These are phyloP conservation scores for Lycaena phlaeas DNA, from an alignment of 2,888 invertebrate species.

Conservation along the genomic window DNA sequence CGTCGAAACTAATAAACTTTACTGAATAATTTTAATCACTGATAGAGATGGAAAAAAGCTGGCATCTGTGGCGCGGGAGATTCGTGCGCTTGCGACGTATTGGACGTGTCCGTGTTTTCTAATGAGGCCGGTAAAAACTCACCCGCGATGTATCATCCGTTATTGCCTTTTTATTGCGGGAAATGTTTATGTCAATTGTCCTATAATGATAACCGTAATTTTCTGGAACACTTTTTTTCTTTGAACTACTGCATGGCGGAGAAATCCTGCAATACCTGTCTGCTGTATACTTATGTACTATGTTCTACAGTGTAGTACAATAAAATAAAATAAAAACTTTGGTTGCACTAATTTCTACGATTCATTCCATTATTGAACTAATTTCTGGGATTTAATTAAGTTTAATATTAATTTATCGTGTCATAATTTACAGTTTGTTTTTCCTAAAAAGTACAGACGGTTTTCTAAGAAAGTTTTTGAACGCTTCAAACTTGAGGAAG, in stretches of 20 bases:
- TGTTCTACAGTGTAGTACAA: no score
- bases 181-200: slow-evolving; percentile 19
- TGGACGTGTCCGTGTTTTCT: slow-evolving; percentile 39
- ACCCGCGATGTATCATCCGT: slow-evolving; percentile 19
- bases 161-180: slow-evolving; percentile 16
- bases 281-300: no score
- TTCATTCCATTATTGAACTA: no score
- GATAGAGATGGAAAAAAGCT: slow-evolving; percentile 56
- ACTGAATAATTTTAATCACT: slow-evolving; percentile 19
- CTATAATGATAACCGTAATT: slow-evolving; percentile 18
- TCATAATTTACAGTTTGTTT: no score
- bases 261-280: slow-evolving; percentile 3
- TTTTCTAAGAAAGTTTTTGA: no score
- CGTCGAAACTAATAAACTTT: not conserved
- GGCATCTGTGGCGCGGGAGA: slow-evolving; percentile 38
- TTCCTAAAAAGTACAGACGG: no score
- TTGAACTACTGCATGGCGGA: slow-evolving; percentile 16
- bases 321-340: no score
- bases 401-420: no score
- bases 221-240: slow-evolving; percentile 21
- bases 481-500: no score
- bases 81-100: slow-evolving; percentile 42
- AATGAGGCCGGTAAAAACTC: slow-evolving; percentile 54
- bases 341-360: no score
- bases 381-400: no score